Evolutionary conservation across 2,888 invertebrate genomes (phyloP).

Genomic region (Athetis lepigone): DNA sequence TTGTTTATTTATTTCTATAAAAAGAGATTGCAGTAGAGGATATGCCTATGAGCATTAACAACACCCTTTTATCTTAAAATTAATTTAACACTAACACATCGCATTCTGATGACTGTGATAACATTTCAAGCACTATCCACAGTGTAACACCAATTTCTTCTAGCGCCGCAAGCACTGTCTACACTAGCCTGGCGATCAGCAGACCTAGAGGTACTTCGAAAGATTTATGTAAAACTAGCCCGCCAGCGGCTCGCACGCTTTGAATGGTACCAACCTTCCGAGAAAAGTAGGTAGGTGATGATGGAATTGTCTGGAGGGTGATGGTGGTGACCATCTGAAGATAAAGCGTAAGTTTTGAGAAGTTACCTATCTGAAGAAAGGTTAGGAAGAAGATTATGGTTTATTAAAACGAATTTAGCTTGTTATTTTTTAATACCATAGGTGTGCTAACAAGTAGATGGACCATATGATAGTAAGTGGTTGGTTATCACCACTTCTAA

Average conservation of each 20-base stretch:
- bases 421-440: too few species aligned
- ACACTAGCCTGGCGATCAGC: slow-evolving; percentile 38
- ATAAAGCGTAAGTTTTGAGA: too few species aligned
- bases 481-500: too few species aligned
- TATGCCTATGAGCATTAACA: too few species aligned
- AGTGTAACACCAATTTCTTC: slow-evolving; percentile 14
- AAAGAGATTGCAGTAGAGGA: too few species aligned
- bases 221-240: slow-evolving; percentile 52
- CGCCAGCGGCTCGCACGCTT: slow-evolving; percentile 52
- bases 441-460: too few species aligned
- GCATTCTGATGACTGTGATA: neutral
- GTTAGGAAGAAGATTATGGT: neutral
- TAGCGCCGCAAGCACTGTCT: slow-evolving; percentile 38
- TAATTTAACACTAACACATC: too few species aligned
- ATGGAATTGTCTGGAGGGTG: neutral
- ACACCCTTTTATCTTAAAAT: too few species aligned
- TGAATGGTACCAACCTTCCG: slow-evolving; percentile 39
- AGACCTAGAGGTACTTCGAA: slow-evolving; percentile 24
- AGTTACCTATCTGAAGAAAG: neutral
- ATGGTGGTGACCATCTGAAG: neutral
- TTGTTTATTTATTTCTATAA: too few species aligned
- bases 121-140: slow-evolving; percentile 4
- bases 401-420: too few species aligned
- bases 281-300: slow-evolving; percentile 16
- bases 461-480: too few species aligned